Base-by-base conservation (phyloP, 2,797 vertebrate genomes). In the Sebastes umbrosus region DNA sequence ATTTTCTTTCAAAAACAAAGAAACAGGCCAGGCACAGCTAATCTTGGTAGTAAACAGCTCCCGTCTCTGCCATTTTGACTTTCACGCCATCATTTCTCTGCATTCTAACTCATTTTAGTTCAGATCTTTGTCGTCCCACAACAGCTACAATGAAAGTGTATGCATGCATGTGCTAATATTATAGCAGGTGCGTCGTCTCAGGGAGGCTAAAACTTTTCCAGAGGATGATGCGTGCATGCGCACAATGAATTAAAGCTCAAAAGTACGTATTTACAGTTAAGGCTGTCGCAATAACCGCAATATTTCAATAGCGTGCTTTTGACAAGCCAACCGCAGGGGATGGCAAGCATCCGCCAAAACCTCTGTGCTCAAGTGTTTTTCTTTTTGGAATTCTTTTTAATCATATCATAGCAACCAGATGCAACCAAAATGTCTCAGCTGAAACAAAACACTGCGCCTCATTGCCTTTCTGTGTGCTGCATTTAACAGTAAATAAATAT, bases 41-140 rank as follows among this genome's bases (percentile, higher is more conserved):
- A 69, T 77, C 39, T 64, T 65, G 11, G 18, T 36, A 5, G 7
- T 68, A 63, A 82, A 77, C 58, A 75, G 64, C 68, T 77, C 62
- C 57, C 39, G 14, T 55, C 43, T 74, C 29, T 92, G 92, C 91
- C 27, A 25, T 57, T 58, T 58, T 29, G 5, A 60, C 62, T 59
- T 67, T 57, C 20, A 46, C n/a, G 25, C 4, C 4, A 20, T 39
- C 75, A 4, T 24, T 43, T 34, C 57, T 55, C 36, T 54, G 7
- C 18, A 1, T 6, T 62, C 14, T 4, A 2, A 10, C 14, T 39
- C 12, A 39, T 39, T 39, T 13, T 39, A 20, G 4, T 54, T 43
- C 5, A 24, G 13, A 27, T 14, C 18, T 58, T 25, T 22, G 20
- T 22, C 12, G 12, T 72, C 13, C 29, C 2, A 14, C n/a, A 69